These are phyloP conservation scores for Cephalopholis sonnerati DNA, from an alignment of 2,113 vertebrate genomes.

Conservation along the genomic window DNA sequence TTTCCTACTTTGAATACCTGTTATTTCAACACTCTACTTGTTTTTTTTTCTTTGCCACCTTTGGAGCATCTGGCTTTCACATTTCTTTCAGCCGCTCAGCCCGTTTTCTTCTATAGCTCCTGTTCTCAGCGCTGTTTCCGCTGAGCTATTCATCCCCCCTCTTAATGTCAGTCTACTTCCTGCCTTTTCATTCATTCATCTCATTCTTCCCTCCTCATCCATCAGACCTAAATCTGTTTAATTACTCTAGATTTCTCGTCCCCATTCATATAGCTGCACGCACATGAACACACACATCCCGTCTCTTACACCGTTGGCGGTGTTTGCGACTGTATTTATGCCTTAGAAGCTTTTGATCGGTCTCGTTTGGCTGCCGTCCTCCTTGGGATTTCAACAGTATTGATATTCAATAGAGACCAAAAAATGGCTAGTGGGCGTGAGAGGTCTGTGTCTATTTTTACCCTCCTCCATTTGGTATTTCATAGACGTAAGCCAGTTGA, in stretches of 20 bases:
- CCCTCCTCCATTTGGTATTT: constrained; percentile 55
- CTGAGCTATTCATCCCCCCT: constrained; percentile 39
- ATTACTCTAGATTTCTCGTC: constrained; percentile 61
- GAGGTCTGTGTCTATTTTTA: constrained; percentile 74
- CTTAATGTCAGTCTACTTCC: constrained; percentile 61
- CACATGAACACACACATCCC: constrained; percentile 25
- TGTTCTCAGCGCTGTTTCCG: constrained; percentile 44
- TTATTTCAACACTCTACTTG: constrained; percentile 34
- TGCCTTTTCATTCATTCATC: constrained; percentile 64
- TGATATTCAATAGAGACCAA: constrained; percentile 72
- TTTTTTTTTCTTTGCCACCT: constrained; percentile 1
- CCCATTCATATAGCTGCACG: constrained; percentile 54
- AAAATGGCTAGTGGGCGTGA: constrained; percentile 64
- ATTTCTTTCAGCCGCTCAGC: constrained; percentile 30
- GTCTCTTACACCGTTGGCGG: constrained; percentile 38
- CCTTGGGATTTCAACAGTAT: constrained; percentile 67
- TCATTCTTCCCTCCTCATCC: constrained; percentile 59
- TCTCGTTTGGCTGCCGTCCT: constrained; percentile 63
- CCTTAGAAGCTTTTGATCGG: constrained; percentile 70
- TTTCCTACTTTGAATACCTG: not conserved
- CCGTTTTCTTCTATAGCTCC: constrained; percentile 27
- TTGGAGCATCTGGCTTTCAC: constrained; percentile 29
- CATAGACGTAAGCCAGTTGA: constrained; percentile 56
- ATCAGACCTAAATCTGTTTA: constrained; percentile 70
- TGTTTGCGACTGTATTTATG: constrained; percentile 63